Evolutionary conservation across 1,140 invertebrate genomes (phyloP).

Genomic region (Neuroterus valhalla): DNA sequence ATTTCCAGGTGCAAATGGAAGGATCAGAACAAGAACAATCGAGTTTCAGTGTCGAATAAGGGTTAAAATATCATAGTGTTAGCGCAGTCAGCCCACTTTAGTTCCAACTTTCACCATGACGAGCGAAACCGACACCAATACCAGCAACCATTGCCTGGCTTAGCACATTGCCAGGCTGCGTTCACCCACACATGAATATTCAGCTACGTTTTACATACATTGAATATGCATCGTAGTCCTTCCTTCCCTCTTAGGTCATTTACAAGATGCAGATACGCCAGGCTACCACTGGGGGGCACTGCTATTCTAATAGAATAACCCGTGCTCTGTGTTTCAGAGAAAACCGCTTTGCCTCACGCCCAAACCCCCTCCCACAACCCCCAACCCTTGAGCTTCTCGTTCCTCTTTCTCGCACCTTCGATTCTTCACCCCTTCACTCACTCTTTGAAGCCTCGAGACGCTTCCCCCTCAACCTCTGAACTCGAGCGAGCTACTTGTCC

Average conservation of each 20-base stretch:
- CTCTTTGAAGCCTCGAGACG: not conserved
- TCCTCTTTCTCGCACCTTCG: constrained; percentile 29
- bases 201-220: constrained; percentile 71
- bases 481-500: constrained; percentile 41
- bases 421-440: constrained; percentile 27
- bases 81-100: constrained; percentile 3
- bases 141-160: constrained; percentile 46
- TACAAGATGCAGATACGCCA: constrained; percentile 70
- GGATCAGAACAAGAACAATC: not conserved
- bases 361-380: not conserved
- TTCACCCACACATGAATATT: constrained; percentile 72
- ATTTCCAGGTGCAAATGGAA: constrained; percentile 15
- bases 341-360: constrained; percentile 44
- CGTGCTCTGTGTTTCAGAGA: constrained; percentile 55
- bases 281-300: constrained; percentile 50
- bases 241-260: constrained; percentile 73
- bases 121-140: constrained; percentile 11
- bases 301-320: constrained; percentile 68
- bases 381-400: constrained; percentile 30
- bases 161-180: constrained; percentile 67
- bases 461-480: not conserved
- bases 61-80: constrained; percentile 39
- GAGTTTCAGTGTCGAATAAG: constrained; percentile 15
- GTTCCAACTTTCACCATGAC: constrained; percentile 14
- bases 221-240: constrained; percentile 72